phyloP scores from a whole-genome alignment of 2,888 invertebrate species.

The Microctonus brassicae region DNA sequence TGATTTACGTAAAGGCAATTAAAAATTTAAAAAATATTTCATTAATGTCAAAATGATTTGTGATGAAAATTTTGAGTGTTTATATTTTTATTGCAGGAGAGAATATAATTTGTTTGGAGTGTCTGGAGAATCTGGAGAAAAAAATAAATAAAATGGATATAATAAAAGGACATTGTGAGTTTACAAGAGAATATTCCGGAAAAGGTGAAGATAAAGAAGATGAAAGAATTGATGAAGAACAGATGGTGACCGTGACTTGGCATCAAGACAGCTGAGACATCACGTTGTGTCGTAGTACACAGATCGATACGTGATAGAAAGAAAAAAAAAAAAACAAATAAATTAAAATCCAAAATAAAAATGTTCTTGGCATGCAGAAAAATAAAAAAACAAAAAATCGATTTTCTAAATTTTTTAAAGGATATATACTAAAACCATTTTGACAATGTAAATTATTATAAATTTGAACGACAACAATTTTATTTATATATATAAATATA shows the following conservation, averaged over 20 bases:
- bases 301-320: slow-evolving; percentile 28
- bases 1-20: too few relatives aligned
- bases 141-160: neutral
- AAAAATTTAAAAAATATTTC: too few relatives aligned
- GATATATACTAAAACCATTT: neutral
- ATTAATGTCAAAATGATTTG: too few relatives aligned
- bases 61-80: too few relatives aligned
- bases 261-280: slow-evolving; percentile 42
- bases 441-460: neutral
- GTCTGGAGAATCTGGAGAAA: neutral
- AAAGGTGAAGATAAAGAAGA: slow-evolving; percentile 3
- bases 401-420: neutral
- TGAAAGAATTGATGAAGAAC: slow-evolving; percentile 31
- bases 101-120: too few relatives aligned
- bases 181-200: neutral
- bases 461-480: too few relatives aligned
- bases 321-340: neutral
- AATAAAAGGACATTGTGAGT: neutral
- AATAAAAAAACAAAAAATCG: neutral
- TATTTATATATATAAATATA: too few relatives aligned
- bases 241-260: slow-evolving; percentile 42
- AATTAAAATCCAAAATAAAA: neutral
- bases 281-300: slow-evolving; percentile 29
- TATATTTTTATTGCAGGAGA: too few relatives aligned
- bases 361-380: neutral